Percentiles rank a stretch among this genome's conserved stretches.
These are phyloP conservation scores for Limnephilus auricula DNA, from an alignment of 2,888 invertebrate genomes.

Conservation along the genomic window DNA sequence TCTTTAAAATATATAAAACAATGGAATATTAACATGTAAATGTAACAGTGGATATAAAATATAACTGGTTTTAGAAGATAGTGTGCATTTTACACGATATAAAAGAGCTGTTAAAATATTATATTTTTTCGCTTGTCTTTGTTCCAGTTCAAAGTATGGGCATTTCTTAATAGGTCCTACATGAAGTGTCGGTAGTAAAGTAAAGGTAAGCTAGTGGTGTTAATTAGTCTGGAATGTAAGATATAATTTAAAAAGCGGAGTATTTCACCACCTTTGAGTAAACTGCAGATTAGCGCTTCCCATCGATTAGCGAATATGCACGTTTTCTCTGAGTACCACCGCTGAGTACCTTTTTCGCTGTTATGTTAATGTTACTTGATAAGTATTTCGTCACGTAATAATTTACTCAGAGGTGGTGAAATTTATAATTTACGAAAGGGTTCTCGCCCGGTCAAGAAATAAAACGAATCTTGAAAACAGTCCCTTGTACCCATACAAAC, in stretches of 20 bases:
- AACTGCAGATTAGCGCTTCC: too few species aligned
- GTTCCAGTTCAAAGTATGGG: not conserved
- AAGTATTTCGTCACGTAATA: too few species aligned
- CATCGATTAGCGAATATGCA: too few species aligned
- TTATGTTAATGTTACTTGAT: too few species aligned
- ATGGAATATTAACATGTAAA: not conserved
- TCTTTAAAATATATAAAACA: not conserved
- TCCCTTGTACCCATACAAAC: too few species aligned
- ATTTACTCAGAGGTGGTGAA: too few species aligned
- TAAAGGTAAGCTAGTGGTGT: not conserved
- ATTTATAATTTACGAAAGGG: too few species aligned
- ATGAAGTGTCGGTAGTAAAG: not conserved
- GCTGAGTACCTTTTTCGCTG: too few species aligned
- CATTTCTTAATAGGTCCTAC: constrained; percentile 5
- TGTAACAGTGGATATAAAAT: not conserved
- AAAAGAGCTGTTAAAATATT: constrained; percentile 4
- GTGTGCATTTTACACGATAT: not conserved
- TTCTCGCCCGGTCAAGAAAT: too few species aligned
- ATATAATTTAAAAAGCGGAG: not conserved
- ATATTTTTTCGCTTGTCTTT: not conserved
- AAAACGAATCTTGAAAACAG: too few species aligned
- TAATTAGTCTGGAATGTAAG: not conserved
- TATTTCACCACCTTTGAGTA: too few species aligned
- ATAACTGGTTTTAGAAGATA: not conserved
- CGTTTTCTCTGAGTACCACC: too few species aligned